A percentile compares a stretch with the other conserved stretches of the same genome.
Conservation (phyloP, 2,113 vertebrate species). For the Megaceryle torquata region DNA sequence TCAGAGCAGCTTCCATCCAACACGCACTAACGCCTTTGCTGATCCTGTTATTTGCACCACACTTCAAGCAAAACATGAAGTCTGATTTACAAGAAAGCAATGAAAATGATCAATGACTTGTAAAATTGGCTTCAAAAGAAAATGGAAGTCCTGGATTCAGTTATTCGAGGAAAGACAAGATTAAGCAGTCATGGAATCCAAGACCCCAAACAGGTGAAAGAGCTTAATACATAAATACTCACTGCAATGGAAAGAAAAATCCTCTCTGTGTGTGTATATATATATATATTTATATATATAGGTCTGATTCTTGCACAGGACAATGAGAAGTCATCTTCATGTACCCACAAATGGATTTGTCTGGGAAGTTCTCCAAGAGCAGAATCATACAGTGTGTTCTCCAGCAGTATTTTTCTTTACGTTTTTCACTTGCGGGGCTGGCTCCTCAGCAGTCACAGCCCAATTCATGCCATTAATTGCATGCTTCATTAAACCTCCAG, state of each 20-base stretch:
- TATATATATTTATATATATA: no score
- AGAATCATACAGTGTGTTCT: rapidly evolving
- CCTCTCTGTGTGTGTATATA: rapidly evolving
- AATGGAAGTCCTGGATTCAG: neutral
- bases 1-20: neutral
- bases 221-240: neutral
- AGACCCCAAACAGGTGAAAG: neutral
- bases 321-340: neutral
- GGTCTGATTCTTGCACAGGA: neutral
- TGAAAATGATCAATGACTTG: neutral
- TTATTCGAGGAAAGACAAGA: neutral
- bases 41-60: rapidly evolving
- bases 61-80: neutral
- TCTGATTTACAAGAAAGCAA: neutral
- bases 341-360: rapidly evolving
- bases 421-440: neutral
- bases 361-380: neutral
- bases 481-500: neutral
- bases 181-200: neutral
- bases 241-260: neutral
- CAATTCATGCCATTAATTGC: neutral
- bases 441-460: neutral
- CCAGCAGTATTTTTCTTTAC: rapidly evolving
- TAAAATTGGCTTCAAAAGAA: neutral
- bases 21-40: rapidly evolving